Evolutionary conservation across 2,888 invertebrate species (phyloP), one percentile per base, ranked within the genome.

Genomic region (Callimorpha dominula): DNA sequence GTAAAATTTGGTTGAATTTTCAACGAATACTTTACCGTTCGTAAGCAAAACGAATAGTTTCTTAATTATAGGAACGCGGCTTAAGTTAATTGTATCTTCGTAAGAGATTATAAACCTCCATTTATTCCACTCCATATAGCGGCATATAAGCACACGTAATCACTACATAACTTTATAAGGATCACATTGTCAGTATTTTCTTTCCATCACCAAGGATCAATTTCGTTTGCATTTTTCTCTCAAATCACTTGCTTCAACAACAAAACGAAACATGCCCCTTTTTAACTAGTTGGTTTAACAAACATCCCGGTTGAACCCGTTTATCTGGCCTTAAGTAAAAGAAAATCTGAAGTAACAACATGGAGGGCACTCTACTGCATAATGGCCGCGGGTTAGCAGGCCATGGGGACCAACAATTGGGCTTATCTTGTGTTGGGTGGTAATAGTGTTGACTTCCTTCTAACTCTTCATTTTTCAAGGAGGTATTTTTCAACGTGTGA

Each of bases 281-380:
- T 60, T 31, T 57, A n/a, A 12, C 14, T 11, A 11, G 14, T 20
- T 43, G 40, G 66, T 60, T 67, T 49, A 15, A 20, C 57, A 71
- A 67, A 67, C 49, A 67, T 63, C 52, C 50, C 43, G 31, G 6
- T 17, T 20, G 20, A 40, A 17, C 14, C 15, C 52, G 71, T 62
- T 72, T 54, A 68, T 43, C 17, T 46, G 40, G 14, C 52, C 20
- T 31, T 67, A 43, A 67, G 62, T 63, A 65, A 63, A 54, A 31
- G 14, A 64, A 65, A 74, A 74, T 65, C 71, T 57, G 57, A 65
- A 65, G 60, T n/a, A 62, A 71, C 68, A 71, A 71, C 68, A 74
- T 46, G 15, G 64, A 49, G 67, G 43, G 43, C 71, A 68, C 71
- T 68, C 14, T 12, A 40, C 8, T 62, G 74, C 71, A 71, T 74